Evolutionary conservation across 2,113 vertebrate species (phyloP).

Genomic region (Cromileptes altivelis): DNA sequence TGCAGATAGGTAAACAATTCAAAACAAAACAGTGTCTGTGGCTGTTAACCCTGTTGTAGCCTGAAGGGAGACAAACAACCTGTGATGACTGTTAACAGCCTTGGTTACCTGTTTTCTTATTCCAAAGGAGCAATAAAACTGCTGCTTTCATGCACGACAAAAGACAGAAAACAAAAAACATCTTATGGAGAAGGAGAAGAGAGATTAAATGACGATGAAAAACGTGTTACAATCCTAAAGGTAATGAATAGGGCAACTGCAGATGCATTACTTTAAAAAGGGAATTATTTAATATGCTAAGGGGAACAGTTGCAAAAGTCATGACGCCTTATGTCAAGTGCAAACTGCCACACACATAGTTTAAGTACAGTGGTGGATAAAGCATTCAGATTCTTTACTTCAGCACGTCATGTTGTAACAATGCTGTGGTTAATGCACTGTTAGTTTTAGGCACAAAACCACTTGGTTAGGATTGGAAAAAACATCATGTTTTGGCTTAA

Average conservation of each 20-base stretch:
- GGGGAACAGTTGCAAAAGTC: neutral
- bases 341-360: neutral
- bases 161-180: neutral
- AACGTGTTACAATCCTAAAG: neutral
- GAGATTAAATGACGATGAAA: neutral
- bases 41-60: slow-evolving; percentile 48
- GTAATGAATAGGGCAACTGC: neutral
- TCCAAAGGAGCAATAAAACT: neutral
- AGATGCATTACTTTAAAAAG: neutral
- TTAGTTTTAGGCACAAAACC: no score
- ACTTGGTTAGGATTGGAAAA: no score
- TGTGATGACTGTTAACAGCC: slow-evolving; percentile 9
- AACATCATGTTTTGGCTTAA: no score
- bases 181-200: neutral
- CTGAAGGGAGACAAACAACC: slow-evolving; percentile 25
- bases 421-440: no score
- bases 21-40: slow-evolving; percentile 14
- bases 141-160: neutral
- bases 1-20: slow-evolving; percentile 49
- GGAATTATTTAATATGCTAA: neutral
- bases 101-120: neutral
- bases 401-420: no score
- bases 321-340: neutral
- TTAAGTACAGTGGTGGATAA: neutral
- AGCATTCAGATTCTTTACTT: neutral